phyloP scores from a whole-genome alignment of 2,888 invertebrate genomes.

The Neuroscelio doddi region DNA sequence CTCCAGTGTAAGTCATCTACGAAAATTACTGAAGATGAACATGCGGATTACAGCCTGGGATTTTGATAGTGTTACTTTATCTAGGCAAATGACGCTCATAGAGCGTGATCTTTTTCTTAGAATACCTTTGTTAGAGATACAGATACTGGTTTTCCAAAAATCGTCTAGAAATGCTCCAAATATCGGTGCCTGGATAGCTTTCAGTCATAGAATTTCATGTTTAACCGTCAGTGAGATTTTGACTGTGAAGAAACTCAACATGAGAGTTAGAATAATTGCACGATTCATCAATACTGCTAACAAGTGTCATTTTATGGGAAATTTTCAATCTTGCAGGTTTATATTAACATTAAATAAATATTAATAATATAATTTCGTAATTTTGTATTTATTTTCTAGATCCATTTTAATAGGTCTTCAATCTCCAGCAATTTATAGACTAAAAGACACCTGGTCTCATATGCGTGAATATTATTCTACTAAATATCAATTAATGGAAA shows the following conservation, averaged over 20 bases:
- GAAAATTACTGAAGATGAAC: constrained; percentile 69
- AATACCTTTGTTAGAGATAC: constrained; percentile 71
- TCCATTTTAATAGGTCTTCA: constrained; percentile 74
- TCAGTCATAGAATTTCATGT: constrained; percentile 74
- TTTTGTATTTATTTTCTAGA: constrained; percentile 54
- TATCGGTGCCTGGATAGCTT: constrained; percentile 73
- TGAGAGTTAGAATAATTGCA: no score
- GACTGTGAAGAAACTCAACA: constrained; percentile 57
- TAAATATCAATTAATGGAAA: constrained; percentile 74
- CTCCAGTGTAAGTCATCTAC: constrained; percentile 59
- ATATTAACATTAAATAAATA: no score
- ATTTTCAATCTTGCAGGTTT: constrained; percentile 75
- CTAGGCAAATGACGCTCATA: constrained; percentile 74
- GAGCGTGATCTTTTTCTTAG: constrained; percentile 74
- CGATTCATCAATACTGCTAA: no score
- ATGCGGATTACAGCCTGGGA: constrained; percentile 73
- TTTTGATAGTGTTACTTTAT: constrained; percentile 74
- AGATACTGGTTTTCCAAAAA: constrained; percentile 70
- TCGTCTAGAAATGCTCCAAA: constrained; percentile 74
- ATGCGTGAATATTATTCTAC: constrained; percentile 73
- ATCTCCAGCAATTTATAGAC: constrained; percentile 73
- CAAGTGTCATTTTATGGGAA: no score
- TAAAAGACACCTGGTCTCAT: constrained; percentile 74
- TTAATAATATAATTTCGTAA: no score
- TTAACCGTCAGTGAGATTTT: constrained; percentile 73